These are phyloP conservation scores for Entelurus aequoreus DNA, from an alignment of 2,113 vertebrate genomes.

Conservation along the genomic window DNA sequence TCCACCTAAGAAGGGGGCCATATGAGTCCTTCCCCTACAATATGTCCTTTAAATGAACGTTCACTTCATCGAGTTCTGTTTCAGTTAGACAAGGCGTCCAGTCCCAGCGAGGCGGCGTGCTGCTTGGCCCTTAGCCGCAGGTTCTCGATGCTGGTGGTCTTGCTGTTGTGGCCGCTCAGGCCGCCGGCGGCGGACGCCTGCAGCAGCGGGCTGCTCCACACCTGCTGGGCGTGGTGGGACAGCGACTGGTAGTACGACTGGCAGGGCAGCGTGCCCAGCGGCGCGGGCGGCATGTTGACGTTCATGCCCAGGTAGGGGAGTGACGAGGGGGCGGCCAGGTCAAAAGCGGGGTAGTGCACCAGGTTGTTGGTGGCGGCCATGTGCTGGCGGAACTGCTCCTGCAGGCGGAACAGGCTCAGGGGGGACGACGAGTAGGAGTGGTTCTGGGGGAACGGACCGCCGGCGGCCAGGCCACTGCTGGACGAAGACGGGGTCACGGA, in stretches of 20 bases:
- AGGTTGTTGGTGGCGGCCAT: constrained; percentile 98
- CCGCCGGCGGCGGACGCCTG: constrained; percentile 77
- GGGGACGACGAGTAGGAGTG: constrained; percentile 96
- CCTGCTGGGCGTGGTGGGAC: constrained; percentile 89
- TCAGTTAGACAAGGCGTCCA: constrained; percentile 95
- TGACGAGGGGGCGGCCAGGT: constrained; percentile 84
- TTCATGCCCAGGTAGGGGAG: constrained; percentile 96
- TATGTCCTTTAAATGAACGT: constrained; percentile 1
- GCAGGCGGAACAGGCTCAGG: constrained; percentile 95
- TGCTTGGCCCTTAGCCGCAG: constrained; percentile 94
- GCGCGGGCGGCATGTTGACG: constrained; percentile 85
- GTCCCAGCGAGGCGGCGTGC: constrained; percentile 91
- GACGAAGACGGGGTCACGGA: constrained; percentile 77
- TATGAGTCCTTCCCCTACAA: too few relatives aligned
- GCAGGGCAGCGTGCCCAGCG: constrained; percentile 90
- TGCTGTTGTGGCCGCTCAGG: constrained; percentile 91
- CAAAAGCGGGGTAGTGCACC: constrained; percentile 95
- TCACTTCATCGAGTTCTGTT: constrained; percentile 14
- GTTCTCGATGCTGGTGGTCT: constrained; percentile 98
- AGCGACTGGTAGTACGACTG: constrained; percentile 98
- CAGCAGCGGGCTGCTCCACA: constrained; percentile 92
- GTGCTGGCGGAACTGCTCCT: constrained; percentile 98
- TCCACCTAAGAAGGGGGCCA: too few relatives aligned
- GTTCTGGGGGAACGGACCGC: constrained; percentile 78
- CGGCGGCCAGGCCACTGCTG: constrained; percentile 59